Percentiles rank a stretch among this genome's conserved stretches.
Evolutionary conservation across 2,797 vertebrate genomes (phyloP).

Genomic region (Amniataba percoides): DNA sequence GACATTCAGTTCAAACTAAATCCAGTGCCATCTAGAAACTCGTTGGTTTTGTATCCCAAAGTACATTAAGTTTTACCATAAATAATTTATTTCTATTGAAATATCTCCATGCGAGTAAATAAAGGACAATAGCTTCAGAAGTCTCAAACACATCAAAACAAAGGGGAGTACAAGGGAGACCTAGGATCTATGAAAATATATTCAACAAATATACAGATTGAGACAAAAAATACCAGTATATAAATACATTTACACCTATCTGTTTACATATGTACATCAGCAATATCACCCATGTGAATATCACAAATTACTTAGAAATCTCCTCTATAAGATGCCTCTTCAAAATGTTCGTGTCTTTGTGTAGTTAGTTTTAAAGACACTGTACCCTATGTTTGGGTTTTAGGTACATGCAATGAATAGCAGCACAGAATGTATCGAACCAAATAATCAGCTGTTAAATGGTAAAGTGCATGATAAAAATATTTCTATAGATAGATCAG

Average conservation of each 20-base stretch:
- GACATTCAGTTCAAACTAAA: conserved; percentile 70
- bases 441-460: conserved; percentile 37
- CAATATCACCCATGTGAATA: conserved; percentile 83
- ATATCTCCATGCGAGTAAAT: conserved; percentile 83
- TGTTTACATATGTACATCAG: conserved; percentile 84
- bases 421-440: conserved; percentile 59
- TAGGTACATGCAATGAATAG: conserved; percentile 51
- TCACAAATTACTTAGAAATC: conserved; percentile 81
- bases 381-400: conserved; percentile 29
- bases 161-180: conserved; percentile 64
- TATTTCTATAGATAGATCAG: conserved; percentile 32
- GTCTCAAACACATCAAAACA: conserved; percentile 77
- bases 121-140: conserved; percentile 68
- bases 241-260: conserved; percentile 84
- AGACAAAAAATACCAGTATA: conserved; percentile 81
- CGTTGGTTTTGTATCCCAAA: conserved; percentile 52
- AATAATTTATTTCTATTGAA: conserved; percentile 77
- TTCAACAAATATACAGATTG: conserved; percentile 85
- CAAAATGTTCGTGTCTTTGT: conserved; percentile 53
- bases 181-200: conserved; percentile 86
- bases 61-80: conserved; percentile 73
- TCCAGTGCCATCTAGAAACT: conserved; percentile 72
- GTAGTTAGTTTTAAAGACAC: conserved; percentile 62
- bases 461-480: conserved; percentile 62
- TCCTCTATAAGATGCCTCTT: conserved; percentile 58